Base-by-base conservation (phyloP, 2,888 invertebrate genomes). In the Amphipoea oculea region DNA sequence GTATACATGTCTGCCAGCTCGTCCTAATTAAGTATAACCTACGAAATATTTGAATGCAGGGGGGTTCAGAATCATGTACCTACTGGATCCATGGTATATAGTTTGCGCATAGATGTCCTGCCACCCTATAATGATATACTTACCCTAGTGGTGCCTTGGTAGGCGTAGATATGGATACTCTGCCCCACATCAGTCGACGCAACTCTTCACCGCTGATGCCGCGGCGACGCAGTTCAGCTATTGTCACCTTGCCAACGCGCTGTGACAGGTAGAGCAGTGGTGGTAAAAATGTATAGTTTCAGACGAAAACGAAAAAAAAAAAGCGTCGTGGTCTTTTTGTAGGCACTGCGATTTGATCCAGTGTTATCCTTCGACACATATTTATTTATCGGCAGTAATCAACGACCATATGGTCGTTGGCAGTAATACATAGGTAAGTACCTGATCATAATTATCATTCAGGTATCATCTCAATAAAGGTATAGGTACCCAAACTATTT, bases 111-210 rank as follows among this genome's bases (percentile, higher is more conserved):
- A 11, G 12, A 12, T 48, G 48, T 48, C 48, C 48, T 48, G 12
- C 14, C 48, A 48, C 51, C 17, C 17, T 17, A 1, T 51, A 51
- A 51, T 51, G 0, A 51, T n/a, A 48, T 40, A 67, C 82, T 78
- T 14, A 87, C 88, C 79, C 74, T 65, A 92, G 78, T 4, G 97
- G 97, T 4, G 97, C 97, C 95, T 98, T 98, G 23, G 98, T 98
- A 0, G 99, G 99, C 6, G 99, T 99, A 14, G 98, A 98, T 87
- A 99, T 98, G 0, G 99, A 99, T 57, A 98, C 98, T 51, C 99
- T 97, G 23, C 99, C 99, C 99, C 99, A 99, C 99, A 99, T 99
- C 65, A 99, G 97, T 69, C 98, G 97, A 9, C 99, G 97, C 95
- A 99, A 97, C 93, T 99, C 98, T 94, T 99, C 99, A 0, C 99